phyloP scores from a whole-genome alignment of 2,113 vertebrate species.

The Callionymus lyra region DNA sequence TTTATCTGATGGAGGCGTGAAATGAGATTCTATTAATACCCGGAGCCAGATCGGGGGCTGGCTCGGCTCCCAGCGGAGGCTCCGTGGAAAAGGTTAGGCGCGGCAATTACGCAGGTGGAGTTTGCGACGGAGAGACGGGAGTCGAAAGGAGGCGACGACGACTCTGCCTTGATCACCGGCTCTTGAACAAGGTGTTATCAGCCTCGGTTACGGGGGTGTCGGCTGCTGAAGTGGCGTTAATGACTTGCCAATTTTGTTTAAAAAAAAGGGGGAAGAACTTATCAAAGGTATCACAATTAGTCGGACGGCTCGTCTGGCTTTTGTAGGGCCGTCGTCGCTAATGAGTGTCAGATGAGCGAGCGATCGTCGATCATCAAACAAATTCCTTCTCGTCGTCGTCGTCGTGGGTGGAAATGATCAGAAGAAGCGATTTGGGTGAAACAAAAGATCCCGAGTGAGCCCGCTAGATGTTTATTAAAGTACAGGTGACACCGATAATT shows the following conservation, averaged over 20 bases:
- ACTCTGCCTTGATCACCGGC: conserved; percentile 59
- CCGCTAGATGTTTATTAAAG: conserved; percentile 3
- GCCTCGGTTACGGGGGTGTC: conserved; percentile 23
- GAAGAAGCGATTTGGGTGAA: too few species aligned
- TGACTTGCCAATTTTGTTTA: conserved; percentile 61
- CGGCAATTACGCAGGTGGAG: conserved; percentile 73
- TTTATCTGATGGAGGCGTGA: conserved; percentile 66
- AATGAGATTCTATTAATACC: conserved; percentile 73
- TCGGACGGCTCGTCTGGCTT: conserved; percentile 15
- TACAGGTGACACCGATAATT: conserved; percentile 39
- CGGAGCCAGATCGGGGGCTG: conserved; percentile 58
- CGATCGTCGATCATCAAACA: too few species aligned
- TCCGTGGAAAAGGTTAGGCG: conserved; percentile 71
- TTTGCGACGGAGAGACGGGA: conserved; percentile 56
- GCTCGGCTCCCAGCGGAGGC: conserved; percentile 60
- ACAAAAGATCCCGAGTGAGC: too few species aligned
- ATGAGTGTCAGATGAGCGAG: background rate
- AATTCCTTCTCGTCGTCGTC: too few species aligned
- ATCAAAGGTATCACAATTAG: conserved; percentile 55
- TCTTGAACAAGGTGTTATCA: conserved; percentile 62
- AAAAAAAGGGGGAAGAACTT: conserved; percentile 46
- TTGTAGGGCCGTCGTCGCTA: conserved; percentile 38
- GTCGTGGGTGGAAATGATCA: too few species aligned
- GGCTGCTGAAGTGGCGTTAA: conserved; percentile 53
- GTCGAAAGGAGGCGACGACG: conserved; percentile 64